Conservation (phyloP, 2,113 vertebrate species). For the Salvelinus fontinalis region DNA sequence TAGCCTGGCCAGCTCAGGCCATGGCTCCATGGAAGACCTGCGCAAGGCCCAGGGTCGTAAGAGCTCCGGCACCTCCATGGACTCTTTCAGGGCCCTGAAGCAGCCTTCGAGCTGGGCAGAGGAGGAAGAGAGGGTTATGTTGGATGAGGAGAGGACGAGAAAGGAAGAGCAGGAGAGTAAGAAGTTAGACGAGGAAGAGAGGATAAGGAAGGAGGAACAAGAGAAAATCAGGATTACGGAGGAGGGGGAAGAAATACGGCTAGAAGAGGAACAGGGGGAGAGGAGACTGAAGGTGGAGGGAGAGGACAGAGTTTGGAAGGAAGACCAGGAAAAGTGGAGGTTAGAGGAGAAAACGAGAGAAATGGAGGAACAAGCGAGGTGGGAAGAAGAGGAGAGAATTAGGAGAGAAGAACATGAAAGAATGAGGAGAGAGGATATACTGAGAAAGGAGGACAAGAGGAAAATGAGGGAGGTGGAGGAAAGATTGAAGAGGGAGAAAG, state of each 20-base stretch:
- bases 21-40: constrained; percentile 71
- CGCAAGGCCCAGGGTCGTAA: constrained; percentile 27
- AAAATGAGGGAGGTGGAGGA: background rate
- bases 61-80: constrained; percentile 49
- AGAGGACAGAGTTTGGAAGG: background rate
- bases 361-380: background rate
- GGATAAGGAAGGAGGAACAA: background rate
- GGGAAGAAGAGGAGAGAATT: background rate
- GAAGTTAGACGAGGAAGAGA: background rate
- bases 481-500: background rate
- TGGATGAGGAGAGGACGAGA: background rate
- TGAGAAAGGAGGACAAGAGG: constrained; percentile 4
- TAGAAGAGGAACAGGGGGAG: constrained; percentile 1
- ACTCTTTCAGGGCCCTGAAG: constrained; percentile 38
- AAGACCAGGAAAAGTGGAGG: background rate
- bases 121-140: background rate
- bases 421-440: background rate
- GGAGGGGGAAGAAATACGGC: constrained; percentile 21
- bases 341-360: constrained; percentile 5
- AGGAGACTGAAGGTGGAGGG: background rate
- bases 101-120: constrained; percentile 45
- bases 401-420: background rate
- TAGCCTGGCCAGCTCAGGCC: constrained; percentile 69
- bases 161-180: background rate
- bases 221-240: constrained; percentile 6